Evolutionary conservation across 2,888 invertebrate genomes (phyloP).

Genomic region (Oscheius sp.): DNA sequence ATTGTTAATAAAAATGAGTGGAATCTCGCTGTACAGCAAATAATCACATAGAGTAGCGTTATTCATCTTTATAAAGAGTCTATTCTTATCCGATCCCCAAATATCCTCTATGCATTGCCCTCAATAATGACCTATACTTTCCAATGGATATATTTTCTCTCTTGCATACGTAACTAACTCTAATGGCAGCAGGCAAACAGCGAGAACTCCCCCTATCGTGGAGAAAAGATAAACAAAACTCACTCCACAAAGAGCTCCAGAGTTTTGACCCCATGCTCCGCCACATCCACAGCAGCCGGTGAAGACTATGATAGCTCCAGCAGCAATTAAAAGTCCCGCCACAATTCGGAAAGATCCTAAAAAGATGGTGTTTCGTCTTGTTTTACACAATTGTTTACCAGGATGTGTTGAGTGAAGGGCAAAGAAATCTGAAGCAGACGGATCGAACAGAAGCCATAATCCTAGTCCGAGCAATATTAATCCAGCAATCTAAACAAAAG

Average conservation of each 20-base stretch:
- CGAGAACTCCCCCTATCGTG: too few species aligned
- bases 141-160: background rate
- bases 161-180: slow-evolving; percentile 8
- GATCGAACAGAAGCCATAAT: slow-evolving; percentile 84
- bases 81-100: too few species aligned
- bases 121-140: too few species aligned
- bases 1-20: too few species aligned
- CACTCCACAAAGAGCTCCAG: slow-evolving; percentile 83
- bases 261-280: slow-evolving; percentile 84
- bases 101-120: background rate
- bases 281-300: slow-evolving; percentile 87
- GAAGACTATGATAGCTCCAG: slow-evolving; percentile 82
- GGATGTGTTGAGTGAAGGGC: slow-evolving; percentile 76
- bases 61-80: too few species aligned
- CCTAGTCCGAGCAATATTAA: slow-evolving; percentile 81
- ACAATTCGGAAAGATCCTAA: slow-evolving; percentile 76
- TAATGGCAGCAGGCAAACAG: background rate
- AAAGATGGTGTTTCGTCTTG: background rate
- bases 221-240: slow-evolving; percentile 72
- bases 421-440: slow-evolving; percentile 80
- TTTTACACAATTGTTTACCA: slow-evolving; percentile 33
- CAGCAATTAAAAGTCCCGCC: slow-evolving; percentile 82
- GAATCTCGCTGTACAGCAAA: too few species aligned
- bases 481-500: slow-evolving; percentile 79
- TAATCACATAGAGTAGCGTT: too few species aligned